phyloP scores from a whole-genome alignment of 30 jellyfish, hydroid and myxozoan genomes.

The Aurelia aurita region DNA sequence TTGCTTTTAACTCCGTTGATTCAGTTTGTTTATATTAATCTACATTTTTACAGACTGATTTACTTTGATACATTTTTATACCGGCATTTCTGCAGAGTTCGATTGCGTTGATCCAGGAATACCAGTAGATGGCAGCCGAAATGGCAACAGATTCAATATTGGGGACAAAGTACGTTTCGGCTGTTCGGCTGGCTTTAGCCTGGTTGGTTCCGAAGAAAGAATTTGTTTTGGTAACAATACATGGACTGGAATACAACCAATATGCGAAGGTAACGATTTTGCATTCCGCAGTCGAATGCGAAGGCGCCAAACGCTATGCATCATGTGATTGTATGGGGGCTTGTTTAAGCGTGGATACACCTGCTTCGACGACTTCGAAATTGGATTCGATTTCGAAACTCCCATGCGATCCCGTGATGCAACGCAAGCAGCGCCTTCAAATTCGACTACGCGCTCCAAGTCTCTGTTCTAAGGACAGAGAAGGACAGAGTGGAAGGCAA shows the following conservation, averaged over 20 bases:
- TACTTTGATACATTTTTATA: background rate
- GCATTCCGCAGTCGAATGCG: background rate
- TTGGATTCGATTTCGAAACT: background rate
- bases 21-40: too few species aligned
- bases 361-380: too few species aligned
- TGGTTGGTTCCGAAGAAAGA: slow-evolving; percentile 53
- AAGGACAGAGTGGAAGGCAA: too few species aligned
- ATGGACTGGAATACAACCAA: slow-evolving; percentile 69
- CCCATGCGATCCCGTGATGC: too few species aligned
- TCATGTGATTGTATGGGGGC: too few species aligned
- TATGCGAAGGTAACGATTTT: slow-evolving; percentile 48
- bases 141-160: slow-evolving; percentile 33
- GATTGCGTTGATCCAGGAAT: slow-evolving; percentile 70
- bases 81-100: slow-evolving; percentile 10
- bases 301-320: too few species aligned
- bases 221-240: slow-evolving; percentile 32
- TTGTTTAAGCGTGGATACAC: too few species aligned
- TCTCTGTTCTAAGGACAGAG: too few species aligned
- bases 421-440: too few species aligned
- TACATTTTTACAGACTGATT: too few species aligned
- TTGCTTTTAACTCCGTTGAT: too few species aligned
- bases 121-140: slow-evolving; percentile 43
- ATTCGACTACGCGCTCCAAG: too few species aligned
- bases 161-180: slow-evolving; percentile 44
- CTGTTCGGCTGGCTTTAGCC: slow-evolving; percentile 23